Evolutionary conservation across 2,888 invertebrate genomes (phyloP), one percentile per base, ranked within the genome.

Genomic region (Mechanitis messenoides): DNA sequence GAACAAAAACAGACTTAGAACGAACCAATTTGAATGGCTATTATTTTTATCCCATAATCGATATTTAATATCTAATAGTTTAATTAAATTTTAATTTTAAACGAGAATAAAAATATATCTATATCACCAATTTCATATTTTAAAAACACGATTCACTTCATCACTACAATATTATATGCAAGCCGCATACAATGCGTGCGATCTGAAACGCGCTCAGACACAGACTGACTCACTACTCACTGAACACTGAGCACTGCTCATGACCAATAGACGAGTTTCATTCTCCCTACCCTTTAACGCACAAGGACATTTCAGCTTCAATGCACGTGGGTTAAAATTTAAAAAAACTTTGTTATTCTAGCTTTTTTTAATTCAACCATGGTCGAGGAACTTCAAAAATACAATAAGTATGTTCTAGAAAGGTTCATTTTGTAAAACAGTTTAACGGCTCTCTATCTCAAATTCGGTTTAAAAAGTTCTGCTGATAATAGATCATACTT

Each of bases 401-500:
- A 42, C 6, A 11, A 11, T 42, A 42, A 9, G 9, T 42, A 11
- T 42, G 9, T 42, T 42, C 11, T 3, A 42, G 6, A 42, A 9
- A 42, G 42, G 42, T 9, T 42, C 42, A 2, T 42, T 42, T 9
- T 42, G 11, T 42, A 42, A 42, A 42, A 42, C 35, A 9, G 31
- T 31, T 50, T 9, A 31, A 50, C 31, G 31, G 31, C 31, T 28
- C 31, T 56, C 56, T 47, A 53, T 56, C 45, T 35, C 35, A 42
- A 53, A 63, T 60, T 65, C 38, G 54, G 57, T 66, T 66, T 65
- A 67, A 55, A 59, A 69, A 71, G 66, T 71, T 69, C 61, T 63
- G 64, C 66, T 70, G 63, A 73, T 69, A 71, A 65, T 69, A 67
- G 64, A 69, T 71, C 59, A 67, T 60, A 63, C 65, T 66, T 74